Evolutionary conservation across 2,888 invertebrate genomes (phyloP), one percentile per base, ranked within the genome.

Genomic region (Globia sparganii): DNA sequence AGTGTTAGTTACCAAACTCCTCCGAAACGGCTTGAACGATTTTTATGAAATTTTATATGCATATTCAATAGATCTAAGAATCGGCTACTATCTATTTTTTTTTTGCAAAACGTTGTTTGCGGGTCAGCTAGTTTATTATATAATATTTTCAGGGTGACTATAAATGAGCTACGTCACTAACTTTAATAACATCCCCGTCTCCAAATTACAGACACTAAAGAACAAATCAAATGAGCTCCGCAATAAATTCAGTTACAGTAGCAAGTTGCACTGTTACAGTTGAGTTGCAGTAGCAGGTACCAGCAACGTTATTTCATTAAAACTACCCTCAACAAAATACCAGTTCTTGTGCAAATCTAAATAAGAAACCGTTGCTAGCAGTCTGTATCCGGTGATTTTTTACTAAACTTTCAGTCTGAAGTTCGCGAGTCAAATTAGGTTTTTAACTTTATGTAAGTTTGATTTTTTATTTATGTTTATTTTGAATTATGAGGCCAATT

Each of bases 271-370:
- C 13, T 67, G 74, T 58, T 31, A 65, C 65, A 21, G 31, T 34
- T 9, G 40, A 43, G 31, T 72, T 43, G 43, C 53, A 49, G 59
- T 13, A 31, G 25, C 85, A 75, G 76, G 67, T 85, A 64, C 6
- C 67, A 68, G 72, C 56, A 62, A 77, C 53, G 49, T 69, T 37
- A 72, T 85, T 77, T 34, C 21, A 72, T 82, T 85, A 82, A 77
- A 85, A 76, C 64, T 72, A 66, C 69, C 69, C 25, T 64, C 49
- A 62, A 53, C 58, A 56, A 64, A 84, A 59, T 74, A 59, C 49
- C 28, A 53, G 70, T 74, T 78, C 72, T 61, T 66, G 40, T 34
- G 56, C 40, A 69, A 84, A 75, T 66, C 34, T 66, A 64, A 81
- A 43, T 69, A 69, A 56, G 64, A 69, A 75, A 73, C 31, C 11